Conservation (phyloP, 2,888 invertebrate genomes). For the Pantelozetes paolii region DNA sequence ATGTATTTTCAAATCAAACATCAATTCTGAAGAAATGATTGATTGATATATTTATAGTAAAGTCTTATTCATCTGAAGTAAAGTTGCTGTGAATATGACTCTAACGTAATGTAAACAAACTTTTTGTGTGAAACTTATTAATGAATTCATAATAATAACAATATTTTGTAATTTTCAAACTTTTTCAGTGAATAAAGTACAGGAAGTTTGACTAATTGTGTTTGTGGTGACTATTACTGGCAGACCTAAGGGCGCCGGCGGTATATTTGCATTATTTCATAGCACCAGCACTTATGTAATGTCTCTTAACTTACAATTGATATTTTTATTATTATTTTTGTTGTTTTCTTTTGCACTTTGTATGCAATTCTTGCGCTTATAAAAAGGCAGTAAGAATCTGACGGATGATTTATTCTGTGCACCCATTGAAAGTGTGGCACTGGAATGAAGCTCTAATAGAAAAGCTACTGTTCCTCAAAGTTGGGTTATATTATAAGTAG, state of each 20-base stretch:
- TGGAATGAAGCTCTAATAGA: neutral
- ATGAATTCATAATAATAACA: neutral
- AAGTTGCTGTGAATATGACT: neutral
- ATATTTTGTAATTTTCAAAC: neutral
- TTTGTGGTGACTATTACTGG: neutral
- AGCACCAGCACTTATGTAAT: no score
- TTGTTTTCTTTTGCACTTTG: neutral
- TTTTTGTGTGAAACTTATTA: conserved; percentile 6
- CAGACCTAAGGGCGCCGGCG: no score
- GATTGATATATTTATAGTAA: neutral
- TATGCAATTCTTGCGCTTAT: no score
- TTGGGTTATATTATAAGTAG: neutral
- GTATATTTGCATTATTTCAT: no score
- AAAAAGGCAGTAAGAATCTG: no score
- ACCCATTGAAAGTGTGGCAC: conserved; percentile 33
- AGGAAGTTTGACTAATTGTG: conserved; percentile 2
- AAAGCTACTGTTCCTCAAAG: neutral
- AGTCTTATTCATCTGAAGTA: neutral
- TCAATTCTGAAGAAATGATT: conserved; percentile 5
- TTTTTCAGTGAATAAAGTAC: conserved; percentile 19
- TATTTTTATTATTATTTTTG: no score
- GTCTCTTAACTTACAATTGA: no score
- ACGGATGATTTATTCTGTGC: no score
- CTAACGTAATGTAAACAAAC: conserved; percentile 5
- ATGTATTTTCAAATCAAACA: conserved; percentile 13